Base-by-base conservation (phyloP, 2,797 vertebrate genomes). In the Distichodus sexfasciatus region DNA sequence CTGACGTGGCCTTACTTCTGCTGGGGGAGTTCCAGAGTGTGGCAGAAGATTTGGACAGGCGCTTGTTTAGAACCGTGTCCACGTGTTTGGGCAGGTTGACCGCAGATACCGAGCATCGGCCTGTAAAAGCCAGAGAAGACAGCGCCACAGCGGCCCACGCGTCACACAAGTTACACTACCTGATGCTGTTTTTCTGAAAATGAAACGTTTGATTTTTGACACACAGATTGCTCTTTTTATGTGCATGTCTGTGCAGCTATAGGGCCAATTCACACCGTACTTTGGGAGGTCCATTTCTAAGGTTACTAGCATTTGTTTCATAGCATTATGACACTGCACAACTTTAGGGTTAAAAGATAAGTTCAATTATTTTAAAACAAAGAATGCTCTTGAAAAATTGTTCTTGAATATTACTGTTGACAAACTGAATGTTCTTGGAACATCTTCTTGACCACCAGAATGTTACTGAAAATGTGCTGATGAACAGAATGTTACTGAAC, bases 11-110 rank as follows among this genome's bases (percentile, higher is more conserved):
- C 97, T 97, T 99, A 98, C 96, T 98, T 98, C 96, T 96, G 94
- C 90, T 94, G 90, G 97, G 96, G 81, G 96, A 96, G 90, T 94
- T 98, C 96, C 96, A 99, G 87, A 98, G 94, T 76, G 97, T 98
- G 88, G 96, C 96, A 6, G 97, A 98, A 89, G 96, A 98, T 92
- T 98, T 99, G 94, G 97, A 99, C 91, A 99, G 95, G 83, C 97
- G 92, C 92, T 98, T 98, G 95, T 95, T 97, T 94, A 99, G 92
- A 90, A 96, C 95, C 88, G 94, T 94, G 88, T 98, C 96, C 94
- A 97, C 94, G 79, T 99, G 96, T 96, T 97, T 98, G 89, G 97
- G 96, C 80, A 99, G 94, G 93, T 98, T 99, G 94, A 97, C 95
- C 76, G 96, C 93, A 83, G 96, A 99, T 87, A 98, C 82, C 58